These are phyloP conservation scores for Paedocypris micromegethes DNA, from an alignment of 2,797 vertebrate genomes.

Conservation along the genomic window DNA sequence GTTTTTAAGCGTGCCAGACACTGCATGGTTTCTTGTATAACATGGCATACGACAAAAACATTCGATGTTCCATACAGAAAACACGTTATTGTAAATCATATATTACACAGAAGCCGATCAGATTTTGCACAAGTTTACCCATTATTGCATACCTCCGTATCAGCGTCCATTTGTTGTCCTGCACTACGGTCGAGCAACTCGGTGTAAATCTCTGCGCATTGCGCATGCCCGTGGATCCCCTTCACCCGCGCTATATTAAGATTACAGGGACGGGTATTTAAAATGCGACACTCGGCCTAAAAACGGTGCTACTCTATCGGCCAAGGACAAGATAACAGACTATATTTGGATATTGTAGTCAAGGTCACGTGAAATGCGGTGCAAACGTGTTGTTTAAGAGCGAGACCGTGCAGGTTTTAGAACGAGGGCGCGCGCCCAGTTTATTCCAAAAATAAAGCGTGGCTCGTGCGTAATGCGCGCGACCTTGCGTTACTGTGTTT, in stretches of 20 bases:
- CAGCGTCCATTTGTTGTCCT: conserved; percentile 30
- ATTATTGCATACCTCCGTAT: conserved; percentile 30
- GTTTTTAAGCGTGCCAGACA: too few species aligned
- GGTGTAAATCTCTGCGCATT: background rate
- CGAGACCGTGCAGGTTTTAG: conserved; percentile 3
- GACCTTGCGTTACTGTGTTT: background rate
- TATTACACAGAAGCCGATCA: too few species aligned
- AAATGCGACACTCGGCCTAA: background rate
- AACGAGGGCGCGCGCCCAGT: conserved; percentile 13
- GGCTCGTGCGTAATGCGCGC: conserved; percentile 38
- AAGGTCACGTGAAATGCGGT: background rate
- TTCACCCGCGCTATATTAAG: conserved; percentile 60
- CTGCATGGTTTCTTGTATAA: too few species aligned
- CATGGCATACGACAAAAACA: too few species aligned
- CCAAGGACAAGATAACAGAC: background rate
- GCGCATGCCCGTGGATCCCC: conserved; percentile 7
- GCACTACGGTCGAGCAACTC: background rate
- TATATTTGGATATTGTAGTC: conserved; percentile 7
- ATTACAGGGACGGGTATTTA: conserved; percentile 27
- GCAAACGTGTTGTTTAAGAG: conserved; percentile 21
- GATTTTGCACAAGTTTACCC: background rate
- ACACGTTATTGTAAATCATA: too few species aligned
- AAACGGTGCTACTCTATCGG: background rate
- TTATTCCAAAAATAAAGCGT: conserved; percentile 39
- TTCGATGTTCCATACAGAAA: too few species aligned